phyloP scores from a whole-genome alignment of 1,140 invertebrate genomes.

The Neodiprion lecontei region DNA sequence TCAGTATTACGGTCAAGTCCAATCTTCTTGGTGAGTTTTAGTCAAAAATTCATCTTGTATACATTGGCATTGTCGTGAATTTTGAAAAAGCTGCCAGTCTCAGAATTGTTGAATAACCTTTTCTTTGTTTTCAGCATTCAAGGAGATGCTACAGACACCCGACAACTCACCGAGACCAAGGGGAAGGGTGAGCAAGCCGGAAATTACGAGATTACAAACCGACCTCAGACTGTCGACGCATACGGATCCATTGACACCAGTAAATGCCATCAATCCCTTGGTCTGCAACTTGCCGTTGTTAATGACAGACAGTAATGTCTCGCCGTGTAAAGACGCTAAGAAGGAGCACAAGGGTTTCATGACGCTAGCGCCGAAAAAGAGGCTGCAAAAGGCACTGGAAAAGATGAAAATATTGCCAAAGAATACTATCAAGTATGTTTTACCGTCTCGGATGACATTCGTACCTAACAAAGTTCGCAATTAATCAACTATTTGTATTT shows the following conservation, averaged over 20 bases:
- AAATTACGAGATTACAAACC: slow-evolving; percentile 68
- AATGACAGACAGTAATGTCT: slow-evolving; percentile 52
- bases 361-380: slow-evolving; percentile 84
- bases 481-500: slow-evolving; percentile 6
- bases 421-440: slow-evolving; percentile 75
- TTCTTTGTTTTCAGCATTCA: slow-evolving; percentile 62
- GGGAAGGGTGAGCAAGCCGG: slow-evolving; percentile 64
- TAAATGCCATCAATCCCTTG: slow-evolving; percentile 52
- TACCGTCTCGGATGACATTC: slow-evolving; percentile 17
- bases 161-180: slow-evolving; percentile 81
- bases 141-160: slow-evolving; percentile 86
- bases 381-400: slow-evolving; percentile 86
- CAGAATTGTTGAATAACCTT: neutral
- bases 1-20: slow-evolving; percentile 96
- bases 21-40: slow-evolving; percentile 78
- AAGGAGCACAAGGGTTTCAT: slow-evolving; percentile 84
- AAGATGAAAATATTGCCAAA: slow-evolving; percentile 92
- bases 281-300: slow-evolving; percentile 51
- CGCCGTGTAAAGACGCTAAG: slow-evolving; percentile 66
- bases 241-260: slow-evolving; percentile 58
- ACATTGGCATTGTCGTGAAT: slow-evolving; percentile 14
- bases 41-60: slow-evolving; percentile 14
- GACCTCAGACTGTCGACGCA: slow-evolving; percentile 71
- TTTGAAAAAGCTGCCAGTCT: neutral
- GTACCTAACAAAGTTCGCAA: neutral